Evolutionary conservation across 2,888 invertebrate species (phyloP), one percentile per base, ranked within the genome.

Genomic region (Colostygia pectinataria): DNA sequence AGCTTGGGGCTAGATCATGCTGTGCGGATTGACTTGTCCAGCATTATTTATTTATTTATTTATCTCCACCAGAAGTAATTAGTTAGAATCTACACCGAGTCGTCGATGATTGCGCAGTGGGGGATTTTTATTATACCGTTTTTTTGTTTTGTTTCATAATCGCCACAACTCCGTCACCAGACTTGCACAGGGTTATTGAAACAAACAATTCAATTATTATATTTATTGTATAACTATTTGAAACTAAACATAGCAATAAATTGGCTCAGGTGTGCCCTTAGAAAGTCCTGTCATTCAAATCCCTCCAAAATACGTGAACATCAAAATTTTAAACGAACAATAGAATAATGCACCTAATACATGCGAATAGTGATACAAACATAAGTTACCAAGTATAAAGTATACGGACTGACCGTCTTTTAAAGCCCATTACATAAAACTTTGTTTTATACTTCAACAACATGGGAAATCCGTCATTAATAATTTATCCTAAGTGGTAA

Each of bases 181-280:
- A n/a, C n/a, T n/a, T n/a, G n/a, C n/a, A n/a, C n/a, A n/a, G n/a
- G n/a, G n/a, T n/a, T n/a, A 52, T 18, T 31, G 8, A 60, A 53
- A 48, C 48, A 48, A 45, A 13, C 27, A 42, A 7, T 43, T 59
- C 59, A 67, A 59, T 71, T 65, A 65, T 59, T 74, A 77, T 71
- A 74, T 85, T 83, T 83, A 84, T 83, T 83, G 77, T 82, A 84
- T 74, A 83, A 80, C 78, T 80, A 81, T 71, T 77, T 77, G 68
- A 74, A 78, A 79, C 76, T 80, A 85, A 80, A n/a, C 67, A 72
- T 79, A 83, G 81, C 77, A 74, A 80, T 85, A 86, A 85, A 83
- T 71, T 67, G 61, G 71, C 85, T 71, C 88, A 80, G 83, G 74
- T 62, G 54, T 53, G 61, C 50, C 71, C 79, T 77, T 52, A 61